These are phyloP conservation scores for Neodiprion virginianus DNA, from an alignment of 1,140 invertebrate genomes.

Conservation along the genomic window DNA sequence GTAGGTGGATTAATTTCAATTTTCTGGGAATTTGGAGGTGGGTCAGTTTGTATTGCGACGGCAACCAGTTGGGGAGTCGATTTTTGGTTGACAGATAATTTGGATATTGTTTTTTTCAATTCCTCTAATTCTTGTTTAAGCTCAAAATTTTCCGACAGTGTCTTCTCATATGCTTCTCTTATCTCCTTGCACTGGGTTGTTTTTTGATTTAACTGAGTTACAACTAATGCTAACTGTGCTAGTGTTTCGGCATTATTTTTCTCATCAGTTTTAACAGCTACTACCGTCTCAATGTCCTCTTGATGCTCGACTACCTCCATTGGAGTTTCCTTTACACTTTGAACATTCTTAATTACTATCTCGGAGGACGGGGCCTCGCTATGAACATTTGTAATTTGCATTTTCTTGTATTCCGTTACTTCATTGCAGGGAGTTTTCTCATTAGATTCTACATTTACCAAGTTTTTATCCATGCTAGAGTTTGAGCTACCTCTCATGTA, in stretches of 20 bases:
- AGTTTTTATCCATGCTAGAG: background rate
- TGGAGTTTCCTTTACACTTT: background rate
- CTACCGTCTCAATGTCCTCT: slow-evolving; percentile 14
- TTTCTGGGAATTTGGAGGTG: background rate
- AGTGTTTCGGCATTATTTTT: slow-evolving; percentile 21
- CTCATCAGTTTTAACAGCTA: slow-evolving; percentile 14
- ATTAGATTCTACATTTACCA: background rate
- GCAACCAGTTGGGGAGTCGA: slow-evolving; percentile 30
- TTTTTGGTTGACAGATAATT: slow-evolving; percentile 31
- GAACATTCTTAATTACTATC: background rate
- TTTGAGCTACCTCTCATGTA: slow-evolving; percentile 36
- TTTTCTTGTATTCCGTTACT: background rate
- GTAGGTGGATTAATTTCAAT: background rate
- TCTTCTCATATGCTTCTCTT: slow-evolving; percentile 41
- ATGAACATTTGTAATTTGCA: slow-evolving; percentile 35
- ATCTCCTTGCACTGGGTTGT: slow-evolving; percentile 36
- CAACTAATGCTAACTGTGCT: slow-evolving; percentile 29
- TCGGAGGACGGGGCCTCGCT: slow-evolving; percentile 24
- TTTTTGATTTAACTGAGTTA: slow-evolving; percentile 32
- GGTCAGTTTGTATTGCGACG: slow-evolving; percentile 41
- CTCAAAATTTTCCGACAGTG: slow-evolving; percentile 41
- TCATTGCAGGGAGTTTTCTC: background rate
- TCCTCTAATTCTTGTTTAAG: slow-evolving; percentile 46
- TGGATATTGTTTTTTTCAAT: slow-evolving; percentile 35
- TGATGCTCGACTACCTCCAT: slow-evolving; percentile 23